phyloP scores from a whole-genome alignment of 2,888 invertebrate genomes.

The Acanthosoma haemorrhoidale region DNA sequence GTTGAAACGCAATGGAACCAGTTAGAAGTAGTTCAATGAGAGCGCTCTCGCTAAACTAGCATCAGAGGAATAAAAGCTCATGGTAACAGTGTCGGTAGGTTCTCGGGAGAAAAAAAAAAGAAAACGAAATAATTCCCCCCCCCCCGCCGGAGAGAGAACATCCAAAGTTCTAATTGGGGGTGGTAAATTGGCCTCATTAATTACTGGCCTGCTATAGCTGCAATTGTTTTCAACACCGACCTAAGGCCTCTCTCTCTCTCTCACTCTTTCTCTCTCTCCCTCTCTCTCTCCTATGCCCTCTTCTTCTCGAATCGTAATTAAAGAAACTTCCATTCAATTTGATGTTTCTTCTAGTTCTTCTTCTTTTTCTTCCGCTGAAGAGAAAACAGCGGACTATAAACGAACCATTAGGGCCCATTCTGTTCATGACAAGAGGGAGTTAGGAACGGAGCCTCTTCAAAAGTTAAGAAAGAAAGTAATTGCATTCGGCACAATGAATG shows the following conservation, averaged over 20 bases:
- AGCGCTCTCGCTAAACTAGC: too few species aligned
- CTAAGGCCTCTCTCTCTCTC: neutral
- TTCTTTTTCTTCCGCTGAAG: too few species aligned
- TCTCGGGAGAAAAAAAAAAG: too few species aligned
- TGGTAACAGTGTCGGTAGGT: too few species aligned
- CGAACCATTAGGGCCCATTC: neutral
- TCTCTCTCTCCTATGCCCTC: neutral
- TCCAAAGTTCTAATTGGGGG: slow-evolving; percentile 11
- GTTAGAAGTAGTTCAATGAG: too few species aligned
- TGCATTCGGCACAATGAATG: too few species aligned
- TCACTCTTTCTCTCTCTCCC: neutral
- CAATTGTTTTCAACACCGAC: neutral
- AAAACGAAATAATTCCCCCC: neutral
- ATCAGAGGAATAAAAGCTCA: too few species aligned
- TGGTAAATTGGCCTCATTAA: slow-evolving; percentile 12
- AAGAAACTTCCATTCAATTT: neutral
- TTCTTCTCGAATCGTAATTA: neutral
- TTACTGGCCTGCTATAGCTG: neutral
- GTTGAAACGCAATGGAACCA: too few species aligned
- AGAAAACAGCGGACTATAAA: neutral
- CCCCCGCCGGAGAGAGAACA: neutral
- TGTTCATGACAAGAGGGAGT: neutral
- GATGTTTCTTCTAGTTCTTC: neutral
- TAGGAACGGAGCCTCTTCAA: too few species aligned
- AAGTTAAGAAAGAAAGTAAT: too few species aligned